Conservation (phyloP, 2,888 invertebrate species). For the Chymomyza amoena region DNA sequence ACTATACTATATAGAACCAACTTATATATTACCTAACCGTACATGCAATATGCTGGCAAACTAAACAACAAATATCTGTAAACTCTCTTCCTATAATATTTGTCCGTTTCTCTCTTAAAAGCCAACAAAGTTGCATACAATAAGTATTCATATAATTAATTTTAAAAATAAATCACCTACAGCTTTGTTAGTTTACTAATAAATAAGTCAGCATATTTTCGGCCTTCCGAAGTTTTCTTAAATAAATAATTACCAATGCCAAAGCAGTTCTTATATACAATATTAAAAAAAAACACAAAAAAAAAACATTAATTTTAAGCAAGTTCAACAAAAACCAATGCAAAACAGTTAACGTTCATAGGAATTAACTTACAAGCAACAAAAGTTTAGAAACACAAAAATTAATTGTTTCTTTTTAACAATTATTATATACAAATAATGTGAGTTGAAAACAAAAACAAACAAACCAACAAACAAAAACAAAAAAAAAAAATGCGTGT, state of each 20-base stretch:
- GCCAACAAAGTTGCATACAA: neutral
- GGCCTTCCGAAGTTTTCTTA: neutral
- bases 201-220: neutral
- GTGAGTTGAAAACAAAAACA: neutral
- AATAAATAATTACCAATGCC: neutral
- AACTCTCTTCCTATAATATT: conserved; percentile 4
- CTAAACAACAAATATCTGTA: conserved; percentile 10
- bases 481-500: neutral
- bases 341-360: neutral
- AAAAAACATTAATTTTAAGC: neutral
- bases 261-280: neutral
- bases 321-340: neutral
- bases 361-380: neutral
- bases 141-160: neutral
- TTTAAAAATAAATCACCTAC: neutral
- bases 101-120: neutral
- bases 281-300: neutral
- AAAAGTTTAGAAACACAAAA: conserved; percentile 1
- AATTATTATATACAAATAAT: conserved; percentile 11
- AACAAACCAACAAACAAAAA: too few relatives aligned
- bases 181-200: neutral
- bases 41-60: neutral
- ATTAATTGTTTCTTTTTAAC: conserved; percentile 4
- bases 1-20: conserved; percentile 10
- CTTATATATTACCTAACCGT: neutral